phyloP scores from a whole-genome alignment of 37 sponge, comb jelly and placozoan genomes.

The Diacarnus erythraeanus region DNA sequence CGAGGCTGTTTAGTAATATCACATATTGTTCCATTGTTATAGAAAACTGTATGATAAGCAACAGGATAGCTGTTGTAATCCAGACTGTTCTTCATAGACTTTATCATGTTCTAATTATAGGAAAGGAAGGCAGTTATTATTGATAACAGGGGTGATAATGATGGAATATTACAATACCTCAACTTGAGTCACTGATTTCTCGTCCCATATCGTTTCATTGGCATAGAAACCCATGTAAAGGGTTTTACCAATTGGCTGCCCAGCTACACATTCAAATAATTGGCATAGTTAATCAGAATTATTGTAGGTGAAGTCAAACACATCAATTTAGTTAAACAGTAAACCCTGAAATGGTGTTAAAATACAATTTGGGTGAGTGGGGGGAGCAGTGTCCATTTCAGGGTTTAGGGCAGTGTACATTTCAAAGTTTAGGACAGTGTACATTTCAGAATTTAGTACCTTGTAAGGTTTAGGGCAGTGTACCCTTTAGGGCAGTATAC shows the following conservation, averaged over 20 bases:
- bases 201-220: slow-evolving; percentile 60
- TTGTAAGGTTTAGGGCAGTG: no score
- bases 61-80: neutral
- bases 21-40: slow-evolving; percentile 56
- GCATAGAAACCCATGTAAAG: slow-evolving; percentile 47
- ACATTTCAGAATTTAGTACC: no score
- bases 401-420: no score
- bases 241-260: slow-evolving; percentile 20
- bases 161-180: neutral
- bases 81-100: neutral
- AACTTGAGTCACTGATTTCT: slow-evolving; percentile 13
- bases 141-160: neutral
- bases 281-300: no score
- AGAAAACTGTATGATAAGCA: slow-evolving; percentile 34
- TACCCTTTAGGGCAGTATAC: no score
- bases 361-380: neutral
- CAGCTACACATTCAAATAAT: no score
- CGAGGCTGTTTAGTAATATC: slow-evolving; percentile 40
- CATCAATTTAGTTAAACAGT: no score
- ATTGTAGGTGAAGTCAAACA: no score
- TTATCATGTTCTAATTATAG: neutral
- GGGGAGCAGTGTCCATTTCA: no score
- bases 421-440: no score
- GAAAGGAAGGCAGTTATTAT: neutral
- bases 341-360: no score